Conservation (phyloP, 2,888 invertebrate species). For the Hypomecis atomaria region DNA sequence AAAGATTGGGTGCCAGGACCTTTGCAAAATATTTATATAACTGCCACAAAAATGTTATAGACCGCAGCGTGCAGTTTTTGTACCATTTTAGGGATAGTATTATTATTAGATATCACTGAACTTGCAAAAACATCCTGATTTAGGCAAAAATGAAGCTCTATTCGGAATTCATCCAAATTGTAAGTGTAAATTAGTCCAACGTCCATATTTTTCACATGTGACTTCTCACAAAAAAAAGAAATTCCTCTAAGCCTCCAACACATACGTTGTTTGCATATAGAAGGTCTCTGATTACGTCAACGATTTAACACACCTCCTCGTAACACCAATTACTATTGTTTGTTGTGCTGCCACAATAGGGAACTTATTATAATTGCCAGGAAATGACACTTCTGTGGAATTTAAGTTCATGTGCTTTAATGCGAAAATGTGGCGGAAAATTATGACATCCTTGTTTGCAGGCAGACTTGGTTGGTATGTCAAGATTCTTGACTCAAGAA, state of each 20-base stretch:
- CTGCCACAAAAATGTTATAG: no score
- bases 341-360: constrained; percentile 1
- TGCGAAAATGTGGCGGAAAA: constrained; percentile 1
- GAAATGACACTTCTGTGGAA: constrained; percentile 9
- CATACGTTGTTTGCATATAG: neutral
- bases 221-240: neutral
- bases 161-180: no score
- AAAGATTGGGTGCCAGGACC: no score
- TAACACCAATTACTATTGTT: constrained; percentile 10
- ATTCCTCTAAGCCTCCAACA: neutral
- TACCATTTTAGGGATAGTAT: no score
- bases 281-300: constrained; percentile 6
- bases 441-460: neutral
- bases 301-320: constrained; percentile 12
- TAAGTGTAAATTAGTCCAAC: no score
- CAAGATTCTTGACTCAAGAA: no score
- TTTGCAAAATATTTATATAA: no score
- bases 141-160: no score
- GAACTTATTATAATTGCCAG: constrained; percentile 11
- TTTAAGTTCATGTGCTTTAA: constrained; percentile 12
- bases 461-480: neutral
- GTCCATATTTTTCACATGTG: neutral
- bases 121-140: no score
- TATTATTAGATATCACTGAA: no score
- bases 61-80: no score